These are phyloP conservation scores for Microctonus aethiopoides DNA, from an alignment of 2,888 invertebrate species.

Conservation along the genomic window DNA sequence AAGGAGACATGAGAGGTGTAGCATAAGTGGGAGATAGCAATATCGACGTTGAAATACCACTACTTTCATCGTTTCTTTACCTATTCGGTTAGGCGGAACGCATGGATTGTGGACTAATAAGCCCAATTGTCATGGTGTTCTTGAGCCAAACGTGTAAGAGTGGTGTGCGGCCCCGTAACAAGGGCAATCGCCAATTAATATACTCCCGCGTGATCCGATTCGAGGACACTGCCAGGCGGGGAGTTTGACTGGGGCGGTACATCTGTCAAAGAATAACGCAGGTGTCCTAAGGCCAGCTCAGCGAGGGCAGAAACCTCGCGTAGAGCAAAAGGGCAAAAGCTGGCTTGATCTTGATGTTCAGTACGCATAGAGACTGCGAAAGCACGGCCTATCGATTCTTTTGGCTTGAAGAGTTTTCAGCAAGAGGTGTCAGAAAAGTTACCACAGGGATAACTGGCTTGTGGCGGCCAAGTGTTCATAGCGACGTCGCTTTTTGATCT, in stretches of 20 bases:
- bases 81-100: constrained; percentile 64
- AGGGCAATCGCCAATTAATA: constrained; percentile 42
- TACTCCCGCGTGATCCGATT: constrained; percentile 20
- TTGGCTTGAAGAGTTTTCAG: constrained; percentile 65
- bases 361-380: constrained; percentile 74
- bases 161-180: too few species aligned
- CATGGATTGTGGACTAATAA: neutral
- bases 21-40: constrained; percentile 70
- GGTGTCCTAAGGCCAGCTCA: constrained; percentile 75
- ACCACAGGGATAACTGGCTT: constrained; percentile 70
- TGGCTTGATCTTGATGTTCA: constrained; percentile 76
- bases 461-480: constrained; percentile 74
- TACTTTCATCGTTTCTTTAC: constrained; percentile 69
- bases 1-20: constrained; percentile 74
- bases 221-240: constrained; percentile 72
- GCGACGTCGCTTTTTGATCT: constrained; percentile 79
- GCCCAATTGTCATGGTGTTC: neutral
- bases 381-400: constrained; percentile 75
- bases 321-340: constrained; percentile 75
- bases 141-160: too few species aligned
- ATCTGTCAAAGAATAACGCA: constrained; percentile 76
- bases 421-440: constrained; percentile 80
- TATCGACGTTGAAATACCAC: constrained; percentile 63
- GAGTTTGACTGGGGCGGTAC: constrained; percentile 77
- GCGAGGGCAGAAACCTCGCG: constrained; percentile 78